phyloP scores from a whole-genome alignment of 92 coral and sea anemone genomes.

The Desmophyllum pertusum region DNA sequence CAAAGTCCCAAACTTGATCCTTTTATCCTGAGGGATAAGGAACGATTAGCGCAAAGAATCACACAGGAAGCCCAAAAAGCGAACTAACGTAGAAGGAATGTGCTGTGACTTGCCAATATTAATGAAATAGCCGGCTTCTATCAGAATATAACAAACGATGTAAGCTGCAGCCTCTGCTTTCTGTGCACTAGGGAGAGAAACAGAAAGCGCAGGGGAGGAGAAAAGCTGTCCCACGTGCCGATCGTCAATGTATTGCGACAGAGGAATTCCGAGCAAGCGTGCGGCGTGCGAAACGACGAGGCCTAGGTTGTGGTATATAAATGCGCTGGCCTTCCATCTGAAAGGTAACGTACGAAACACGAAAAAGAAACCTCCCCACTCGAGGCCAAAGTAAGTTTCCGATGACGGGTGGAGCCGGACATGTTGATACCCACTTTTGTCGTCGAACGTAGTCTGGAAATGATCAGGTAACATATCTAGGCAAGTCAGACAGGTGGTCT shows the following conservation, averaged over 20 bases:
- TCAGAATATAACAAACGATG: constrained; percentile 43
- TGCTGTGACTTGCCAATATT: constrained; percentile 13
- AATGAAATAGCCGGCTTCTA: constrained; percentile 41
- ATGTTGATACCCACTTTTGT: background rate
- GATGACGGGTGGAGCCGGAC: background rate
- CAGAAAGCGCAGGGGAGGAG: constrained; percentile 5
- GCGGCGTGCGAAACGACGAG: constrained; percentile 9
- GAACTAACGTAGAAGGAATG: constrained; percentile 9
- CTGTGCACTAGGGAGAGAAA: constrained; percentile 4
- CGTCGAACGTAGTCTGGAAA: too few relatives aligned
- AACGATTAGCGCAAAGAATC: constrained; percentile 17
- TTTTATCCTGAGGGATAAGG: constrained; percentile 34
- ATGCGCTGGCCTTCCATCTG: background rate
- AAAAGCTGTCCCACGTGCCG: constrained; percentile 1
- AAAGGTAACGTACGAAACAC: background rate
- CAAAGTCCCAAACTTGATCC: background rate
- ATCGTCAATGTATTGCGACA: constrained; percentile 19
- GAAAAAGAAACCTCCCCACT: background rate
- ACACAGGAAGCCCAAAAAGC: constrained; percentile 6
- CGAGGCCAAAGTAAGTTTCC: background rate
- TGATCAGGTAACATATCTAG: too few relatives aligned
- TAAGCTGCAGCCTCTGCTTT: constrained; percentile 40
- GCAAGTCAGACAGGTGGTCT: too few relatives aligned
- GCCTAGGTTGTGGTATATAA: background rate
- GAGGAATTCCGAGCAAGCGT: constrained; percentile 17